A percentile compares a stretch with the other conserved stretches of the same genome.
Evolutionary conservation across 2,797 vertebrate genomes (phyloP).

Genomic region (Sarcoramphus papa): DNA sequence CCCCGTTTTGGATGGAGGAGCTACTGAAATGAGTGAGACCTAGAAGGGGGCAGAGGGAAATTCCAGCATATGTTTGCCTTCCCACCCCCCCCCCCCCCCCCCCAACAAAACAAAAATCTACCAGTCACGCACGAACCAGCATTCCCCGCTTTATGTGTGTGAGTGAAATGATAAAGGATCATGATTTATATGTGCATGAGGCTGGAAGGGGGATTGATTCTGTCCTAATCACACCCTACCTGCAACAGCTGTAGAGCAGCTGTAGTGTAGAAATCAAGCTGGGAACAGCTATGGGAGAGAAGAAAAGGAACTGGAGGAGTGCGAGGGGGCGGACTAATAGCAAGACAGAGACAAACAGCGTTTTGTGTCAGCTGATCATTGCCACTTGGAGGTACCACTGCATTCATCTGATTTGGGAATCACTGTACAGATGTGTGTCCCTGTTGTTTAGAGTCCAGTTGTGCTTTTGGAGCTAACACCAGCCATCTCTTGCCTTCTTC

Average conservation of each 20-base stretch:
- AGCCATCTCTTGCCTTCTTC: background rate
- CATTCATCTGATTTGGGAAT: background rate
- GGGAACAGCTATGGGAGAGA: background rate
- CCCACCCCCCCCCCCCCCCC: too few species aligned
- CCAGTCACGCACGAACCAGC: rapidly evolving
- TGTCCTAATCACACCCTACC: background rate
- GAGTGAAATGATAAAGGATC: background rate
- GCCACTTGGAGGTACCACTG: background rate
- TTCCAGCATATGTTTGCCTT: background rate
- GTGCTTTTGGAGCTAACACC: background rate
- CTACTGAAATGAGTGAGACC: background rate
- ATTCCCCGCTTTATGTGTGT: background rate
- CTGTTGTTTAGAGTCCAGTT: background rate
- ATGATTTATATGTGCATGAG: background rate
- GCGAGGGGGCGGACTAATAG: background rate
- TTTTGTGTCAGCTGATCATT: background rate
- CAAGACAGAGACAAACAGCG: background rate
- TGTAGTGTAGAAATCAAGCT: background rate
- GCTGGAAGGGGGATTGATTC: background rate
- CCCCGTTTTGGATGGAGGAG: background rate
- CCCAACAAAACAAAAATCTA: background rate
- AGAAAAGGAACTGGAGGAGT: background rate
- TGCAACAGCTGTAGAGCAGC: background rate
- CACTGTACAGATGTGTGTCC: background rate
- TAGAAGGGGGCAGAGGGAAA: background rate